Evolutionary conservation across 1,140 invertebrate genomes (phyloP).

Genomic region (Tetramorium simillimum): DNA sequence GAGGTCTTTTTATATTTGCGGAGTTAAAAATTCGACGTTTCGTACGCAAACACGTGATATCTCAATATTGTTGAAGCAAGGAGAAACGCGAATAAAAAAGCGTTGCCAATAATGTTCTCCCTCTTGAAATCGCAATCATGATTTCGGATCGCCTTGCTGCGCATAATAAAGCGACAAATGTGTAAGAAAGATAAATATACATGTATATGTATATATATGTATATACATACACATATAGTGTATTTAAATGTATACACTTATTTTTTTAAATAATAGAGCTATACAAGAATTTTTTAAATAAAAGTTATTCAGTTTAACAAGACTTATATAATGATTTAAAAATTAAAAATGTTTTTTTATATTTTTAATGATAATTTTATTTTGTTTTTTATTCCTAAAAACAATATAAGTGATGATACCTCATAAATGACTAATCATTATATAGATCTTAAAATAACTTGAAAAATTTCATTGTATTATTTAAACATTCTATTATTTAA

Average conservation of each 20-base stretch:
- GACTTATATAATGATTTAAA: background rate
- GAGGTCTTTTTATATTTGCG: background rate
- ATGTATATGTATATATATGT: background rate
- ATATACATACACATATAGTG: background rate
- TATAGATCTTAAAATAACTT: too few species aligned
- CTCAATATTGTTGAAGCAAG: background rate
- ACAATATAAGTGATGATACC: too few species aligned
- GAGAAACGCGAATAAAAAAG: constrained; percentile 19
- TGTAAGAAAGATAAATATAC: background rate
- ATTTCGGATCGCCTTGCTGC: constrained; percentile 37
- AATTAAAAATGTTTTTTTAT: background rate
- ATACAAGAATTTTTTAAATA: background rate
- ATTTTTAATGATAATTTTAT: background rate
- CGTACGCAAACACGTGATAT: constrained; percentile 39
- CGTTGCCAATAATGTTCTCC: constrained; percentile 51
- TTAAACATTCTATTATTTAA: too few species aligned
- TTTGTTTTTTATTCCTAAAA: too few species aligned
- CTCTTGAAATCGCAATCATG: constrained; percentile 35
- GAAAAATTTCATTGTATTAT: too few species aligned
- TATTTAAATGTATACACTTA: background rate
- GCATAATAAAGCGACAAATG: constrained; percentile 30
- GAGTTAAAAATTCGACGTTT: constrained; percentile 18
- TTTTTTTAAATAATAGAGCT: background rate
- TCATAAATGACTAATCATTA: too few species aligned
- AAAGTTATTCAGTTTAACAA: background rate